A percentile compares a stretch with the other conserved stretches of the same genome.
These are phyloP conservation scores for Epirrhoe alternata DNA, from an alignment of 2,888 invertebrate genomes.

Conservation along the genomic window DNA sequence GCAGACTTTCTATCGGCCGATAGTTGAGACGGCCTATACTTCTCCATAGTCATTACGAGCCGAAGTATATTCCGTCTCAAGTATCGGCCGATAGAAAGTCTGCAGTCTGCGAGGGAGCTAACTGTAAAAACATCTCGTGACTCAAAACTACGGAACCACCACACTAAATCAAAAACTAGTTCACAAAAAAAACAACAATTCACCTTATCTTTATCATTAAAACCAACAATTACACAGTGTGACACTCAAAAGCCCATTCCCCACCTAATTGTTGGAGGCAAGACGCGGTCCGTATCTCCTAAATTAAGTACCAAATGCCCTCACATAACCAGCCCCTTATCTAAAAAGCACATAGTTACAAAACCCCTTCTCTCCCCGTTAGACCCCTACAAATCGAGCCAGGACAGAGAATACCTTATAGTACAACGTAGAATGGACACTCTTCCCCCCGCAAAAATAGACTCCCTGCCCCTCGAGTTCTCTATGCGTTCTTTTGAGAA, in stretches of 20 bases:
- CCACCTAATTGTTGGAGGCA: constrained; percentile 23
- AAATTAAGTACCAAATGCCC: constrained; percentile 45
- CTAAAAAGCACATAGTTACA: constrained; percentile 43
- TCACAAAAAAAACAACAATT: neutral
- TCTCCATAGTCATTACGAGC: too few relatives aligned
- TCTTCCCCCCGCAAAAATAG: too few relatives aligned
- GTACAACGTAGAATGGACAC: too few relatives aligned
- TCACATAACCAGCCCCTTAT: constrained; percentile 44
- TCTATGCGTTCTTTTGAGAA: too few relatives aligned
- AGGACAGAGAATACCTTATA: constrained; percentile 39
- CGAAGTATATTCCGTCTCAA: too few relatives aligned
- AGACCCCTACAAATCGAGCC: constrained; percentile 61
- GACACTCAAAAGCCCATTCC: constrained; percentile 21
- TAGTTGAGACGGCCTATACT: too few relatives aligned
- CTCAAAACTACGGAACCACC: too few relatives aligned
- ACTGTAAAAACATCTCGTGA: too few relatives aligned
- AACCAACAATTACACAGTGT: neutral
- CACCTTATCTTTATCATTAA: neutral
- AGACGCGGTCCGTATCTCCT: constrained; percentile 38
- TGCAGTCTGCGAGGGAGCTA: too few relatives aligned
- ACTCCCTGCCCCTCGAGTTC: too few relatives aligned
- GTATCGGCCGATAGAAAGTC: too few relatives aligned
- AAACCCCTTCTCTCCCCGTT: constrained; percentile 70
- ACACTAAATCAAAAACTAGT: neutral
- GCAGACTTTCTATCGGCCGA: too few relatives aligned